Evolutionary conservation across 2,797 vertebrate species (phyloP).

Genomic region (Acanthiza pusilla): DNA sequence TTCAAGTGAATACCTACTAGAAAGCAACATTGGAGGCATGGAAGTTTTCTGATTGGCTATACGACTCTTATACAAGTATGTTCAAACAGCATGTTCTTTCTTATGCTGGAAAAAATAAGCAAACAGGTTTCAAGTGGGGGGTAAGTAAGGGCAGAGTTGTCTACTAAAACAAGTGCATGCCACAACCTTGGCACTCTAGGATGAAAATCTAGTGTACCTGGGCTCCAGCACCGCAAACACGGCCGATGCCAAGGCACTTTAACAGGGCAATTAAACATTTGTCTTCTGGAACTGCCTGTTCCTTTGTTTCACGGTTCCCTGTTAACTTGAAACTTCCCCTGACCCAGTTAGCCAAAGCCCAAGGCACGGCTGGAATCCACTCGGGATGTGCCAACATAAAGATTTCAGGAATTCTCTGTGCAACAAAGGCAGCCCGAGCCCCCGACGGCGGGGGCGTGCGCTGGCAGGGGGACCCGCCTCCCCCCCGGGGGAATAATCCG

Average conservation of each 20-base stretch:
- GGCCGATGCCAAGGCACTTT: neutral
- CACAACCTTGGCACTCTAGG: neutral
- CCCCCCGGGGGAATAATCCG: neutral
- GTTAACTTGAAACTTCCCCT: slow-evolving; percentile 28
- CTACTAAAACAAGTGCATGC: neutral
- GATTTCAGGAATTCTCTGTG: neutral
- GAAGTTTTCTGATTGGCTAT: neutral
- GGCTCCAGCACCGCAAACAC: neutral
- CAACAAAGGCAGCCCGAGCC: neutral
- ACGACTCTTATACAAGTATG: neutral
- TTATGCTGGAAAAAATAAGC: neutral
- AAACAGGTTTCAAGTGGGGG: neutral
- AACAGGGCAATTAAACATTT: neutral
- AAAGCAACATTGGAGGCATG: neutral
- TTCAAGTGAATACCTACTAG: neutral
- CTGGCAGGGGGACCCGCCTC: neutral
- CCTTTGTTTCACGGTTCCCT: slow-evolving; percentile 16
- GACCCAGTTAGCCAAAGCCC: slow-evolving; percentile 35
- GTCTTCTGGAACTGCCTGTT: neutral
- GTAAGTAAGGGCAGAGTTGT: neutral
- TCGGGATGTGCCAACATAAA: slow-evolving; percentile 47
- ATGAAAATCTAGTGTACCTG: neutral
- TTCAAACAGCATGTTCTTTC: neutral
- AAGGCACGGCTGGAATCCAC: slow-evolving; percentile 66
- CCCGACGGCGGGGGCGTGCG: neutral